A percentile compares a stretch with the other conserved stretches of the same genome.
Conservation (phyloP, 2,797 vertebrate genomes). For the Sandelia bainsii region DNA sequence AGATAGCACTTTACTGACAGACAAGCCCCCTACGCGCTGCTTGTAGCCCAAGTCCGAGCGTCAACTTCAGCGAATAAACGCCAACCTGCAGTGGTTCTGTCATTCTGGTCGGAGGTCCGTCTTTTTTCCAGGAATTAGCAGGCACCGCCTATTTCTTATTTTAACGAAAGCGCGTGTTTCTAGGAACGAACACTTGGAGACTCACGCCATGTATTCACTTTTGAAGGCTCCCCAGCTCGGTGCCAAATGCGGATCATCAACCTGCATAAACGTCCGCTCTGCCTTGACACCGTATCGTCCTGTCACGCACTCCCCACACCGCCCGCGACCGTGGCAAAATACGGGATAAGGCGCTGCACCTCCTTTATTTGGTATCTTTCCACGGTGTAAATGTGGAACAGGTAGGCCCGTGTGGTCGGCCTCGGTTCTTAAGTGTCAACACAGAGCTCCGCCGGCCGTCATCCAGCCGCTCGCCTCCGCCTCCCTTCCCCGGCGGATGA, state of each 20-base stretch:
- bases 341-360: constrained; percentile 48
- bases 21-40: constrained; percentile 42
- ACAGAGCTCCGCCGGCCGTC: constrained; percentile 54
- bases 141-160: constrained; percentile 36
- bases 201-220: constrained; percentile 48
- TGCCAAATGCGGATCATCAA: constrained; percentile 48
- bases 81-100: constrained; percentile 23
- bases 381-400: constrained; percentile 18
- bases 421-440: constrained; percentile 56
- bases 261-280: constrained; percentile 57
- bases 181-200: constrained; percentile 14
- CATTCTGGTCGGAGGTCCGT: constrained; percentile 46
- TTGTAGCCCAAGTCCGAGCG: constrained; percentile 41
- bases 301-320: constrained; percentile 23
- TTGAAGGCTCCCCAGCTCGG: constrained; percentile 33
- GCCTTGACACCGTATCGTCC: constrained; percentile 34
- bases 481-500: constrained; percentile 46
- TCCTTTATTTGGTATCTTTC: constrained; percentile 49
- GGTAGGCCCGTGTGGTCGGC: constrained; percentile 52
- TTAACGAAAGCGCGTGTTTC: constrained; percentile 16
- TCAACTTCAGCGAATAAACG: constrained; percentile 60
- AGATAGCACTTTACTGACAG: constrained; percentile 25
- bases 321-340: constrained; percentile 38
- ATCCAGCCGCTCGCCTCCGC: constrained; percentile 67
- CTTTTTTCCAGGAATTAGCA: constrained; percentile 45